A percentile compares a stretch with the other conserved stretches of the same genome.
Evolutionary conservation across 2,888 invertebrate species (phyloP).

Genomic region (Itoplectis maculator): DNA sequence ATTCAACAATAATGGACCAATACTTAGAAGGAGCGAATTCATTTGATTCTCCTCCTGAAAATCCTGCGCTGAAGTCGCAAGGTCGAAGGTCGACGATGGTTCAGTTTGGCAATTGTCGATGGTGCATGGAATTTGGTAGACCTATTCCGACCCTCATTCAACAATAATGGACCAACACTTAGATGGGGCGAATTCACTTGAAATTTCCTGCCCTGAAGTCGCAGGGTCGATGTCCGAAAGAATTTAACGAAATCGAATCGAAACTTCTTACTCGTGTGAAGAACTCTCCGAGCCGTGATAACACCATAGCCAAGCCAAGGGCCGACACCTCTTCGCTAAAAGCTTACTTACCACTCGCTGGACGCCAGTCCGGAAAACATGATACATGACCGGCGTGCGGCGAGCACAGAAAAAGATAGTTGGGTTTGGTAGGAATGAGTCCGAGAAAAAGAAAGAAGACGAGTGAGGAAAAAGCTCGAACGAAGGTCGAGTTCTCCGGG

Average conservation of each 20-base stretch:
- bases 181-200: too few relatives aligned
- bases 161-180: too few relatives aligned
- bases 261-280: constrained; percentile 45
- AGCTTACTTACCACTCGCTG: neutral
- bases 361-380: constrained; percentile 20
- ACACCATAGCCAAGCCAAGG: constrained; percentile 6
- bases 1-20: too few relatives aligned
- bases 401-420: constrained; percentile 3
- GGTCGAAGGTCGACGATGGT: too few relatives aligned
- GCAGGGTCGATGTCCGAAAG: neutral
- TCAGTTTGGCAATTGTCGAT: too few relatives aligned
- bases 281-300: neutral
- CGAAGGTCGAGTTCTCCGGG: neutral
- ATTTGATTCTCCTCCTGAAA: too few relatives aligned
- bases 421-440: constrained; percentile 17
- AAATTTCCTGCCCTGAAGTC: too few relatives aligned
- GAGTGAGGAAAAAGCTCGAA: neutral
- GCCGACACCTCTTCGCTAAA: constrained; percentile 1
- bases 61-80: too few relatives aligned
- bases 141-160: too few relatives aligned
- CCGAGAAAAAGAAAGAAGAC: constrained; percentile 1
- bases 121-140: too few relatives aligned
- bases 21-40: too few relatives aligned
- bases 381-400: neutral
- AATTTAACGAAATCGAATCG: constrained; percentile 48